phyloP scores from a whole-genome alignment of 2,797 vertebrate genomes.

The Gastrophryne carolinensis region DNA sequence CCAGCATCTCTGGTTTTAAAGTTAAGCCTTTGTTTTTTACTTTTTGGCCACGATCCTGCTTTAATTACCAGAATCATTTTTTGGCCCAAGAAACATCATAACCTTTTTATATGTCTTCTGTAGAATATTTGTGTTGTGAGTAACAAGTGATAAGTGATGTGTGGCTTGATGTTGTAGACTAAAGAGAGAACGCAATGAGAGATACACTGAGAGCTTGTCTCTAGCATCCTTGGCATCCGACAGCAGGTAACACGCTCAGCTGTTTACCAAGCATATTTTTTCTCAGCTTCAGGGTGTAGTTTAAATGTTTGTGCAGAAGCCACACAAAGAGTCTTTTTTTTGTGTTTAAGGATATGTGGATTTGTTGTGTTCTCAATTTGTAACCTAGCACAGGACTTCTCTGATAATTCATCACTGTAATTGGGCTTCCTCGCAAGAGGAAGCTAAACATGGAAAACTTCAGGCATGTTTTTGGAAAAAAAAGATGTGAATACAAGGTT shows the following conservation, averaged over 20 bases:
- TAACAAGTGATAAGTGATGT: conserved; percentile 54
- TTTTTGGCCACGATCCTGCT: neutral
- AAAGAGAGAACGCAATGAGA: conserved; percentile 32
- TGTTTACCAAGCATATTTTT: conserved; percentile 34
- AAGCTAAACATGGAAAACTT: conserved; percentile 24
- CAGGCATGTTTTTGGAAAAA: conserved; percentile 22
- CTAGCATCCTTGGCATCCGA: conserved; percentile 43
- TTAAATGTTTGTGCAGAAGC: conserved; percentile 42
- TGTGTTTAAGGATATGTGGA: conserved; percentile 10
- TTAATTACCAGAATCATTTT: conserved; percentile 40
- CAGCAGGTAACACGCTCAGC: conserved; percentile 48
- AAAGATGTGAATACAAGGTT: neutral
- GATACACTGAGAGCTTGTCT: conserved; percentile 32
- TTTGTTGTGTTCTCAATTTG: conserved; percentile 33
- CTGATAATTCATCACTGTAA: conserved; percentile 27
- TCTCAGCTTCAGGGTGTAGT: conserved; percentile 38
- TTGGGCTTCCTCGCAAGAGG: conserved; percentile 13
- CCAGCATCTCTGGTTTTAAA: neutral
- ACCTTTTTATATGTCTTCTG: conserved; percentile 57
- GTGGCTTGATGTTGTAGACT: conserved; percentile 40
- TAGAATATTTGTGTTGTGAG: conserved; percentile 54
- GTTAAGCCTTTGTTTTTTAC: neutral
- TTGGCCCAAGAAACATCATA: conserved; percentile 48
- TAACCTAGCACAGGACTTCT: conserved; percentile 28
- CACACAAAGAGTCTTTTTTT: conserved; percentile 13